Evolutionary conservation across 2,113 vertebrate genomes (phyloP).

Genomic region (Coptodon bakossiorum): DNA sequence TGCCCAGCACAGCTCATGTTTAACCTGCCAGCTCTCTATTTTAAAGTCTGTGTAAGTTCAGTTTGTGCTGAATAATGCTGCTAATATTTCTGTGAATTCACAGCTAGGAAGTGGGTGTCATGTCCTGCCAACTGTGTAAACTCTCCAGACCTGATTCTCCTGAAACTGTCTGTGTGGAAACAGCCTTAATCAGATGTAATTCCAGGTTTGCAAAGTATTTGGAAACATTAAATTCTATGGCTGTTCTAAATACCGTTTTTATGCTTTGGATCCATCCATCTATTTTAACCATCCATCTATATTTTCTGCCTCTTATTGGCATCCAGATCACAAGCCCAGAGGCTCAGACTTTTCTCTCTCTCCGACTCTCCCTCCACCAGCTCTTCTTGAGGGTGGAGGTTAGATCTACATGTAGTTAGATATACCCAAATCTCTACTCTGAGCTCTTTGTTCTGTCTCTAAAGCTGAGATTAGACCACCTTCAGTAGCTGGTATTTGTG

Average conservation of each 20-base stretch:
- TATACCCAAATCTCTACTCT: neutral
- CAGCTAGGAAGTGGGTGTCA: neutral
- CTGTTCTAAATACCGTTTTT: neutral
- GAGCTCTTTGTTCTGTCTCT: neutral
- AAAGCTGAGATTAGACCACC: neutral
- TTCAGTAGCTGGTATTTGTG: neutral
- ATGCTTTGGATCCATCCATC: neutral
- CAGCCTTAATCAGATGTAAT: neutral
- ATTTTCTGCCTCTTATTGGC: neutral
- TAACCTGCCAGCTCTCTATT: neutral
- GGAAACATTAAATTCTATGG: fast-evolving
- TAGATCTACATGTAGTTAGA: neutral
- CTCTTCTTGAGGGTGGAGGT: neutral
- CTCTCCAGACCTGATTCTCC: neutral
- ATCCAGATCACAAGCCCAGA: neutral
- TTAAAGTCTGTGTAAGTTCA: neutral
- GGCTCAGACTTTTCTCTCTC: neutral
- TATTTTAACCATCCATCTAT: neutral
- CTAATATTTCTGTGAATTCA: neutral
- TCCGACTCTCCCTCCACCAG: fast-evolving
- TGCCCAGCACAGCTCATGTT: neutral
- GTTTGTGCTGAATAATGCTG: neutral
- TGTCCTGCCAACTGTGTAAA: neutral
- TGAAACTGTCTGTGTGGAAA: neutral
- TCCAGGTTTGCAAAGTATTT: neutral